Percentiles rank a stretch among this genome's conserved stretches.
Conservation (phyloP, 1,140 invertebrate genomes). For the Trachymyrmex cornetzi region DNA sequence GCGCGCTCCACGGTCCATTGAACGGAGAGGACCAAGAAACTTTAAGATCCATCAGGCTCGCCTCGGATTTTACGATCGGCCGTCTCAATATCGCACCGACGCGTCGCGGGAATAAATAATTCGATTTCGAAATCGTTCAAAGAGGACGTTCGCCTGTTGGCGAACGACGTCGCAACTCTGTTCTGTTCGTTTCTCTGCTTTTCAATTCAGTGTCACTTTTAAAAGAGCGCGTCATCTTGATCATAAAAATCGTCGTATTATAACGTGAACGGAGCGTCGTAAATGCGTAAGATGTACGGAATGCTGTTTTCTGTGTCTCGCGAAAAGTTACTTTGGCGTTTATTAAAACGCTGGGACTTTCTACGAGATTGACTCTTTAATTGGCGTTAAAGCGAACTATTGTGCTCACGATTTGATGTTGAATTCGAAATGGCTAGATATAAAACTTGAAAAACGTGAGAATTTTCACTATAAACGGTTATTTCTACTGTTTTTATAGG, state of each 20-base stretch:
- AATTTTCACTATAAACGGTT: neutral
- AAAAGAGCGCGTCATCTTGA: neutral
- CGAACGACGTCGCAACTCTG: neutral
- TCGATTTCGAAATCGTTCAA: constrained; percentile 71
- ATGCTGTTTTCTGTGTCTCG: neutral
- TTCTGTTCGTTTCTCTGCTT: constrained; percentile 49
- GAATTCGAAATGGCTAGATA: too few relatives aligned
- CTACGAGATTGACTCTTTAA: neutral
- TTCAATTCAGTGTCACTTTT: constrained; percentile 36
- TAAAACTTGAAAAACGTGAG: neutral
- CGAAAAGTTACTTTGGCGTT: constrained; percentile 2
- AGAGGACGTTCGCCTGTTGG: constrained; percentile 40
- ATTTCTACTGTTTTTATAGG: neutral
- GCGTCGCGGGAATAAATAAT: constrained; percentile 70
- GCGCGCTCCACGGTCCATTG: constrained; percentile 25
- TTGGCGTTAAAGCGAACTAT: neutral
- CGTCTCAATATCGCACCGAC: constrained; percentile 73
- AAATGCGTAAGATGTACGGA: neutral
- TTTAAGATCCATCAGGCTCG: constrained; percentile 72
- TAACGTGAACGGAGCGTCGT: neutral
- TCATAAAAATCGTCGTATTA: constrained; percentile 31
- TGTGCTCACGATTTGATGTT: neutral
- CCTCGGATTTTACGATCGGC: constrained; percentile 74
- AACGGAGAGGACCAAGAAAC: constrained; percentile 42
- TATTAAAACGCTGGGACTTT: neutral